Percentiles rank a stretch among this genome's conserved stretches.
Evolutionary conservation across 53 echinoderm and acorn worm genomes (phyloP).

Genomic region (Echinometra lucunter): DNA sequence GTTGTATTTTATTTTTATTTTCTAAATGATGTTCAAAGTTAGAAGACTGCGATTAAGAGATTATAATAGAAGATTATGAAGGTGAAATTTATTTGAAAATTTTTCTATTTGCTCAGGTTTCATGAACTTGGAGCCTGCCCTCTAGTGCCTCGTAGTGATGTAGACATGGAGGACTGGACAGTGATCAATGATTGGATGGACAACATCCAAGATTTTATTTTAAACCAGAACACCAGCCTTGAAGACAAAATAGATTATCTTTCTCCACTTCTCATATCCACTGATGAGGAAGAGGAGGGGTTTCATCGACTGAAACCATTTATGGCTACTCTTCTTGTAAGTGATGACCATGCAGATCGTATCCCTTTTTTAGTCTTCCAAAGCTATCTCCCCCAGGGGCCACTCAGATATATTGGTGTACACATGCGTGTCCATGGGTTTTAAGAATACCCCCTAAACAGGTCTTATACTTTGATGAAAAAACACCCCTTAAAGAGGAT

Average conservation of each 20-base stretch:
- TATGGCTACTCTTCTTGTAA: constrained; percentile 62
- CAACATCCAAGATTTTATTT: neutral
- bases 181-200: constrained; percentile 68
- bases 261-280: constrained; percentile 29
- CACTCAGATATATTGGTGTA: no score
- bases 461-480: no score
- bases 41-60: no score
- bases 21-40: no score
- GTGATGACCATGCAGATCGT: neutral
- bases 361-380: no score
- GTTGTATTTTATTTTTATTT: no score
- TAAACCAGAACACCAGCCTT: neutral
- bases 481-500: no score
- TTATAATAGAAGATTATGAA: no score
- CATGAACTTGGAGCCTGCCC: constrained; percentile 59
- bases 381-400: no score
- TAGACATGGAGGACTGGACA: constrained; percentile 72
- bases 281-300: neutral
- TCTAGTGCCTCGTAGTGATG: constrained; percentile 41
- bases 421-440: no score
- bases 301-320: constrained; percentile 61
- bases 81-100: neutral
- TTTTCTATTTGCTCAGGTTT: constrained; percentile 27
- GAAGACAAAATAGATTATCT: constrained; percentile 64
- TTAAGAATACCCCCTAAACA: no score